Conservation (phyloP, 2,797 vertebrate genomes). For the Sternotherus odoratus region DNA sequence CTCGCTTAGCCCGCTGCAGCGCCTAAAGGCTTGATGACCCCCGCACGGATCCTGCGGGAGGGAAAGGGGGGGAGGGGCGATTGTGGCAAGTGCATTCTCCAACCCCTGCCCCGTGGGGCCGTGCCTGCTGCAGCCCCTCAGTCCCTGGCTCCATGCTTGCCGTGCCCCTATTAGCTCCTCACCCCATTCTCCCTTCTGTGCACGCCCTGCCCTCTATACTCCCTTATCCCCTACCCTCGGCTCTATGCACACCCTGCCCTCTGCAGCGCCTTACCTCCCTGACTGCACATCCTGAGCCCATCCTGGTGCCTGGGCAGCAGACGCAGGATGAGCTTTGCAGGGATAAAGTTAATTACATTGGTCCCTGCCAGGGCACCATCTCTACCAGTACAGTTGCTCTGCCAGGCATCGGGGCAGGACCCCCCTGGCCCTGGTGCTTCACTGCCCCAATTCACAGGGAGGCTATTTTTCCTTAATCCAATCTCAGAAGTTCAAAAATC, state of each 20-base stretch:
- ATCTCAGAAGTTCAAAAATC: not conserved
- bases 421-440: fast-evolving
- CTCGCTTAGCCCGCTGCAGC: constrained; percentile 1
- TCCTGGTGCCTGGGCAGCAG: not conserved
- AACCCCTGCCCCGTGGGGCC: too few relatives aligned
- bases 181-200: not conserved
- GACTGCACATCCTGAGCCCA: not conserved
- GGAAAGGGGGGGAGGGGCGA: not conserved
- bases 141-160: too few relatives aligned
- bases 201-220: not conserved
- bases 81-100: not conserved
- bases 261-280: not conserved
- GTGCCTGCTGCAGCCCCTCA: not conserved
- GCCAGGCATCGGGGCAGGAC: not conserved
- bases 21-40: not conserved
- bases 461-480: not conserved
- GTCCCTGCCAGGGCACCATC: not conserved
- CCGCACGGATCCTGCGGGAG: not conserved
- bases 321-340: not conserved
- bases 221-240: not conserved
- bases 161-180: too few relatives aligned
- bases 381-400: not conserved
- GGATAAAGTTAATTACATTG: not conserved
- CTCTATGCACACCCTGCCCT: too few relatives aligned
- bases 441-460: too few relatives aligned